phyloP scores from a whole-genome alignment of 2,888 invertebrate genomes.

The Caenorhabditis sp. region DNA sequence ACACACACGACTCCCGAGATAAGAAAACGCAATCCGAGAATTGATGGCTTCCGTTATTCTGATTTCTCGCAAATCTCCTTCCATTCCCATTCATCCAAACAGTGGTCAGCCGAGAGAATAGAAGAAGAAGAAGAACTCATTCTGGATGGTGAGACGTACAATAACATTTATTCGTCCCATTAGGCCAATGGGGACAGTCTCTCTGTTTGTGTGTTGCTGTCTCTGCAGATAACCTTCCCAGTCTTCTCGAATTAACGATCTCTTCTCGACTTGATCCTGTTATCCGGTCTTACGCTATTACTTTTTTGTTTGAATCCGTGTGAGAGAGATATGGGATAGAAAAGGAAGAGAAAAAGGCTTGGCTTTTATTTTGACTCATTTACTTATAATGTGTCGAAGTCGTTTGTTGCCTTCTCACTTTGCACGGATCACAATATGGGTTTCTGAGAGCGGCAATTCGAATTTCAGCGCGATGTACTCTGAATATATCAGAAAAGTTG shows the following conservation, averaged over 20 bases:
- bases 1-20: slow-evolving; percentile 26
- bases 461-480: too few species aligned
- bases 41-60: slow-evolving; percentile 45
- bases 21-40: slow-evolving; percentile 40
- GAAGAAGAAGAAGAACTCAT: slow-evolving; percentile 43
- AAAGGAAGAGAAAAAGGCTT: background rate
- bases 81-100: background rate
- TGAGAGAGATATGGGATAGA: background rate
- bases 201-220: background rate
- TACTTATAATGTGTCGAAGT: background rate
- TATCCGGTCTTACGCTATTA: slow-evolving; percentile 21
- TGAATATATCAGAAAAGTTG: too few species aligned
- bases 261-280: slow-evolving; percentile 49
- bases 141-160: slow-evolving; percentile 59
- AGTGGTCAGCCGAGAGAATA: slow-evolving; percentile 13
- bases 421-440: too few species aligned
- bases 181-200: slow-evolving; percentile 31
- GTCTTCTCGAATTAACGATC: slow-evolving; percentile 57
- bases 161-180: slow-evolving; percentile 65
- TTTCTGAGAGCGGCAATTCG: too few species aligned
- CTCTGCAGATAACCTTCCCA: slow-evolving; percentile 49
- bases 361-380: background rate
- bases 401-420: too few species aligned
- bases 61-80: background rate
- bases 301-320: slow-evolving; percentile 26